Evolutionary conservation across 2,888 invertebrate species (phyloP).

Genomic region (Sminthurides aquaticus): DNA sequence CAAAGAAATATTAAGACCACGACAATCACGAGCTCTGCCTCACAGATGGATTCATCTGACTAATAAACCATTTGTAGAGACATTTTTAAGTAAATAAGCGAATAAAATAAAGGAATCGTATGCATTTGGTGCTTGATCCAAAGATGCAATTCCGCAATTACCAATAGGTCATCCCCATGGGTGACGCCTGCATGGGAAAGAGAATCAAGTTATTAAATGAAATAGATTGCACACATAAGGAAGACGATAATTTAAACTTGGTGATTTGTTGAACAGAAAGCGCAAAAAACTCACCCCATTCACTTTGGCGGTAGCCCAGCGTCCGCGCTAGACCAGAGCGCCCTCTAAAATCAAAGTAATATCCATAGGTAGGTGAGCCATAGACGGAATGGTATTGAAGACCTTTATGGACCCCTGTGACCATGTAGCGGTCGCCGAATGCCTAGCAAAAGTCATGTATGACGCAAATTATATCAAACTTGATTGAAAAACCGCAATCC

Average conservation of each 20-base stretch:
- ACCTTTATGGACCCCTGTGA: conserved; percentile 24
- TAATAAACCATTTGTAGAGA: background rate
- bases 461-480: background rate
- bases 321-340: conserved; percentile 16
- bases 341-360: conserved; percentile 21
- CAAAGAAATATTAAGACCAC: conserved; percentile 7
- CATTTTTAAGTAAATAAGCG: too few species aligned
- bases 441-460: conserved; percentile 7
- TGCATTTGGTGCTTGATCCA: too few species aligned
- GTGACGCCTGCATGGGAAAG: conserved; percentile 19
- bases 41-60: background rate
- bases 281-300: conserved; percentile 20
- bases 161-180: conserved; percentile 21
- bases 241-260: background rate
- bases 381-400: conserved; percentile 20
- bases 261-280: too few species aligned
- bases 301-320: conserved; percentile 19
- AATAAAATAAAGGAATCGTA: too few species aligned
- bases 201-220: too few species aligned
- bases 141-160: conserved; percentile 8
- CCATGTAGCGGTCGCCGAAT: conserved; percentile 23
- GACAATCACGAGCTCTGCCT: background rate
- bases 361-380: conserved; percentile 18
- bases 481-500: too few species aligned
- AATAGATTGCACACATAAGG: background rate